Conservation (phyloP, 2,797 vertebrate genomes). For the Nasua narica region DNA sequence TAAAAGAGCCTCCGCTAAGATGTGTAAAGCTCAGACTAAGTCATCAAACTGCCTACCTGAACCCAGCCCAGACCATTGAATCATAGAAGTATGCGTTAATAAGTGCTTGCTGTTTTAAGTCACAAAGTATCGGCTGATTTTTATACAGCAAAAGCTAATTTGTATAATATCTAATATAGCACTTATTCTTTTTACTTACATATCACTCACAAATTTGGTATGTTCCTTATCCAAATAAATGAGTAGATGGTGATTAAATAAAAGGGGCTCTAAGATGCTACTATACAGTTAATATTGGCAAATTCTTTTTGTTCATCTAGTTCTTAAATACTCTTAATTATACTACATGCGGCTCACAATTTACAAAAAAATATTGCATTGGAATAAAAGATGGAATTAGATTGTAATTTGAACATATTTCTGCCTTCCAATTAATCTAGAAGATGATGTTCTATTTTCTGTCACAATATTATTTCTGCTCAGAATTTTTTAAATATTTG, state of each 20-base stretch:
- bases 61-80: neutral
- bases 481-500: conserved; percentile 4
- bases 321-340: neutral
- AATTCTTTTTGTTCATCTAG: neutral
- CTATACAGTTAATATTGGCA: neutral
- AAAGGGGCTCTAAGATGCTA: neutral
- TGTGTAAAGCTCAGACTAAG: neutral
- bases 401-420: conserved; percentile 26
- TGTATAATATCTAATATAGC: neutral
- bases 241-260: neutral
- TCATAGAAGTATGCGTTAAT: neutral
- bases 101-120: neutral
- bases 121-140: neutral
- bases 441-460: neutral
- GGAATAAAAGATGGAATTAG: neutral
- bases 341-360: neutral
- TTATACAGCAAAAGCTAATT: neutral
- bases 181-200: neutral
- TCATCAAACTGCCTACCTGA: neutral
- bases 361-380: neutral
- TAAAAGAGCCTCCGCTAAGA: neutral
- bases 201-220: neutral
- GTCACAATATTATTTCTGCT: neutral
- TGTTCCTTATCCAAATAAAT: neutral
- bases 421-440: neutral